Base-by-base conservation (phyloP, 2,888 invertebrate species). In the Synanthedon formicaeformis region DNA sequence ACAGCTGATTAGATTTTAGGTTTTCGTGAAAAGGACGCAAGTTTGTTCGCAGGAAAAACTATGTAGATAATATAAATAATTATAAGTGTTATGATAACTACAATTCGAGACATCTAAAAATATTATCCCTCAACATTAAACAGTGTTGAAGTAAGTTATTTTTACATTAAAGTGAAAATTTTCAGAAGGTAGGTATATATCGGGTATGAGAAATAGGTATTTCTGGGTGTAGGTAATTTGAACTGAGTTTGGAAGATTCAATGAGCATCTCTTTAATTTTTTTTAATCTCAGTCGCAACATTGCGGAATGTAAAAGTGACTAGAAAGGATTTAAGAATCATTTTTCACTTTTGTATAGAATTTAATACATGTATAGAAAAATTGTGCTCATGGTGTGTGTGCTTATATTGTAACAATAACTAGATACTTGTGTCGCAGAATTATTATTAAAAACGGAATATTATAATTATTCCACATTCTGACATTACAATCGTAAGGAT, bases 61-160 rank as follows among this genome's bases (percentile, higher is more conserved):
- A 69, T 69, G 55, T 69, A 41, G 65, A 70, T 67, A 59, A 77
- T 78, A 75, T 62, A 59, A 77, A 74, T 61, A 68, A 54, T 59
- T 64, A 66, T 63, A 61, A 60, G 64, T 67, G 67, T 67, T 57
- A 66, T 73, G 70, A 68, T 67, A 71, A 67, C 73, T 78, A 83
- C 81, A 85, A 84, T 71, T 78, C 10, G 77, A 73, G 73, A 73
- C 66, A 62, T 84, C 85, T 83, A 86, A 85, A 86, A 86, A 86
- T 86, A 86, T 83, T 66, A 65, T 71, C 75, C 70, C 78, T 67
- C 74, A 77, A 78, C 74, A 70, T 71, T 78, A 78, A 71, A 76
- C 62, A 71, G 69, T 66, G 74, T 75, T 69, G 69, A 75, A 75
- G 74, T 72, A 65, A 50, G 56, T 52, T 52, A 40, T 45, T 52